Conservation (phyloP, 1,140 invertebrate species). For the Drosophila kepulauana region DNA sequence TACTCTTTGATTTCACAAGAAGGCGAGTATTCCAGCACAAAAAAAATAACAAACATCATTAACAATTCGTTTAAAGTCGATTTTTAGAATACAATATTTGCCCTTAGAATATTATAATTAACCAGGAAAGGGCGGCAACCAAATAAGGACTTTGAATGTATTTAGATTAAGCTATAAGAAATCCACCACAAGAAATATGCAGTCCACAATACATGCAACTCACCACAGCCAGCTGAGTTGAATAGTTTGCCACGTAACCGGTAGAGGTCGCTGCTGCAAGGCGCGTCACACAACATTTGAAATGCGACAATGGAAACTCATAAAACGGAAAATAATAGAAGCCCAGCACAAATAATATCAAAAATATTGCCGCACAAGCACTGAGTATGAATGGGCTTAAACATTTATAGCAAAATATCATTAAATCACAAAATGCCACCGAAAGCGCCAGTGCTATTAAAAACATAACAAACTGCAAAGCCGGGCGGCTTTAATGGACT, state of each 20-base stretch:
- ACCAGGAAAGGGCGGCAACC: too few relatives aligned
- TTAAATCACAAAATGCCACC: conserved; percentile 55
- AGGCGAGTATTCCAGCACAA: too few relatives aligned
- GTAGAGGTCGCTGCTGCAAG: conserved; percentile 7
- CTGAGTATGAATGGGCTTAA: conserved; percentile 40
- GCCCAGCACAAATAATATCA: conserved; percentile 32
- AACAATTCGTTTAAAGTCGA: too few relatives aligned
- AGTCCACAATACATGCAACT: neutral
- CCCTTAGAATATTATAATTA: too few relatives aligned
- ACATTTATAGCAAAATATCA: conserved; percentile 59
- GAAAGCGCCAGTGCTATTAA: conserved; percentile 41
- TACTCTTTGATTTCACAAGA: too few relatives aligned
- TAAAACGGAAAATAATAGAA: conserved; percentile 17
- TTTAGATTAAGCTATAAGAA: neutral
- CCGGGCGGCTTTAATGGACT: conserved; percentile 67
- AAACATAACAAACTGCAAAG: conserved; percentile 58
- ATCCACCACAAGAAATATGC: neutral
- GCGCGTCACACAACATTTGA: conserved; percentile 14
- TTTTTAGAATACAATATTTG: too few relatives aligned
- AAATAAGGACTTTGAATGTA: too few relatives aligned
- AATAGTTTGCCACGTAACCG: neutral
- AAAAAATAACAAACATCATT: too few relatives aligned
- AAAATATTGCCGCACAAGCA: conserved; percentile 18
- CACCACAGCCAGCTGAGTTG: neutral
- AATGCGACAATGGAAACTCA: conserved; percentile 2